Evolutionary conservation across 2,888 invertebrate genomes (phyloP).

Genomic region (Tupiocoris notatus): DNA sequence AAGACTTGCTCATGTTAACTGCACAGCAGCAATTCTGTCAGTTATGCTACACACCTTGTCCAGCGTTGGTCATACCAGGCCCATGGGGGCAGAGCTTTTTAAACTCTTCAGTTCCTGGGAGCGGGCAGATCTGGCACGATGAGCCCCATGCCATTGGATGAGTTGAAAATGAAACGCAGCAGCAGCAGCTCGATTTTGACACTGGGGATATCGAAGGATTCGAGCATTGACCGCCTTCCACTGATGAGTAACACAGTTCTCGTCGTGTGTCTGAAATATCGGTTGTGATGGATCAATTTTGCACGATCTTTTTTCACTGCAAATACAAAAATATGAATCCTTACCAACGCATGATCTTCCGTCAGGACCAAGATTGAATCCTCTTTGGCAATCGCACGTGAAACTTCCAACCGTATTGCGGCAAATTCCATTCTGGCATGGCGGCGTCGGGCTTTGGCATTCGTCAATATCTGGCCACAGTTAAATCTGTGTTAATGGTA

Average conservation of each 20-base stretch:
- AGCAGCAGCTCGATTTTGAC: constrained; percentile 84
- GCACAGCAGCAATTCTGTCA: neutral
- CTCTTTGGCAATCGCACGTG: constrained; percentile 66
- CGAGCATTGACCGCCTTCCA: constrained; percentile 72
- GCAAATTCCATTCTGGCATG: constrained; percentile 69
- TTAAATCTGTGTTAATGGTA: constrained; percentile 44
- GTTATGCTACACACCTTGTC: constrained; percentile 68
- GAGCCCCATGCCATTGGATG: constrained; percentile 79
- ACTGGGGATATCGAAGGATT: constrained; percentile 73
- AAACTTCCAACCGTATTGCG: constrained; percentile 70
- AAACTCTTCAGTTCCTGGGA: constrained; percentile 67
- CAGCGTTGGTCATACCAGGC: constrained; percentile 74
- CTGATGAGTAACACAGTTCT: constrained; percentile 78
- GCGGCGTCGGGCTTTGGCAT: constrained; percentile 59
- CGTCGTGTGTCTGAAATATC: constrained; percentile 67
- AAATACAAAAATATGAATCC: constrained; percentile 31
- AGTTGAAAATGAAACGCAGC: constrained; percentile 67
- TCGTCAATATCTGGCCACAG: constrained; percentile 64
- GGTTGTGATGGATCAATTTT: neutral
- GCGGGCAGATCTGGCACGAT: constrained; percentile 74
- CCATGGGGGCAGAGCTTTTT: constrained; percentile 74
- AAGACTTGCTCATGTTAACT: no score
- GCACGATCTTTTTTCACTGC: neutral
- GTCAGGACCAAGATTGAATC: constrained; percentile 70
- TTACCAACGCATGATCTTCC: constrained; percentile 75